Conservation (phyloP, 1,140 invertebrate genomes). For the Ceratina japonica region DNA sequence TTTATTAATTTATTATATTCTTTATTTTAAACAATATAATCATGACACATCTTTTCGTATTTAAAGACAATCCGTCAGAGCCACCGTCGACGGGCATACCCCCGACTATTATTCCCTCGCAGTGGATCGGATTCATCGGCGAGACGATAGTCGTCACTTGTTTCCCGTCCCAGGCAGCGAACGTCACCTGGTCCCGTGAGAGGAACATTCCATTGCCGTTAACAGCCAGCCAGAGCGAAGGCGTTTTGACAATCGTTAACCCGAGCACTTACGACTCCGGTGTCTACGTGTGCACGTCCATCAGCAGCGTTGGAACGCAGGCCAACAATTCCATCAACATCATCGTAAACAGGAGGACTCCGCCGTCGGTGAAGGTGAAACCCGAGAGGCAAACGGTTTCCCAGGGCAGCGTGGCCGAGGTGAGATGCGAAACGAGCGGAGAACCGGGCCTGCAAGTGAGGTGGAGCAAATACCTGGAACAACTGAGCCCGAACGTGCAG, state of each 20-base stretch:
- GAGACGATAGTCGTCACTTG: conserved; percentile 82
- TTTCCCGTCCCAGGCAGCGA: conserved; percentile 70
- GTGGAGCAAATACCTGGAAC: conserved; percentile 89
- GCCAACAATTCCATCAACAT: conserved; percentile 67
- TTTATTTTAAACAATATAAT: not conserved
- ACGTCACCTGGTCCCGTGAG: conserved; percentile 81
- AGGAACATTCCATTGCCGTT: conserved; percentile 79
- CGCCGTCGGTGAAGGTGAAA: conserved; percentile 82
- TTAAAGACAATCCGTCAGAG: conserved; percentile 57
- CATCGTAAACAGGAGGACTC: conserved; percentile 67
- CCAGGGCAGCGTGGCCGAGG: conserved; percentile 87
- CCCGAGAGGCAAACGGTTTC: conserved; percentile 86
- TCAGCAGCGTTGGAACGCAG: conserved; percentile 69
- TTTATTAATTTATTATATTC: not conserved
- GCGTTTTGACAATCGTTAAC: conserved; percentile 86
- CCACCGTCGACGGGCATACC: conserved; percentile 22
- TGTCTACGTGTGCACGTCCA: conserved; percentile 89
- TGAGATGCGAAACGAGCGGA: conserved; percentile 86
- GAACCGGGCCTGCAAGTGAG: conserved; percentile 85
- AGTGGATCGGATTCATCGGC: conserved; percentile 80
- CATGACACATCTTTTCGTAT: not conserved
- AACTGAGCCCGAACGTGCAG: conserved; percentile 82
- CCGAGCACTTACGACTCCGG: conserved; percentile 86
- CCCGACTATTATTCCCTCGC: conserved; percentile 81
- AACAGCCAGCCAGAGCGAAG: conserved; percentile 82